Conservation (phyloP, 2,113 vertebrate species). For the Cinclus mexicanus region DNA sequence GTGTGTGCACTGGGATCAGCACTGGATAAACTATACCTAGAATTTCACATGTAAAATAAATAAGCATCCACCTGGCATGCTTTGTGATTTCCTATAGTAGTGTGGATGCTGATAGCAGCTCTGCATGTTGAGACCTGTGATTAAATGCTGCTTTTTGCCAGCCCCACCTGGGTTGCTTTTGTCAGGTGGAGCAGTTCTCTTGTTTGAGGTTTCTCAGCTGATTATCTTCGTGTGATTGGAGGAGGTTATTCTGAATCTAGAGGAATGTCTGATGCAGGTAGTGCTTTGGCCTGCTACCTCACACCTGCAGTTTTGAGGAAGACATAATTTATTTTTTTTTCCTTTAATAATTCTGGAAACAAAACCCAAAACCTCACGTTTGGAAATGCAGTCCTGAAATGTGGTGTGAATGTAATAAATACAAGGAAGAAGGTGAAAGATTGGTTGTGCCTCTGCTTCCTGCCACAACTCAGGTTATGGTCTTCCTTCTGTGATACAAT, state of each 20-base stretch:
- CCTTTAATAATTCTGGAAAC: not conserved
- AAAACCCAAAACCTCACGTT: fast-evolving
- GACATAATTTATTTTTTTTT: not conserved
- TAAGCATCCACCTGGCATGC: not conserved
- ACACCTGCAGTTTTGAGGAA: not conserved
- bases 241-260: not conserved
- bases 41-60: not conserved
- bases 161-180: not conserved
- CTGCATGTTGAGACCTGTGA: not conserved
- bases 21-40: not conserved
- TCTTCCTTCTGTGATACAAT: not conserved
- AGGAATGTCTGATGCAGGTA: not conserved
- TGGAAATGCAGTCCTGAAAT: not conserved
- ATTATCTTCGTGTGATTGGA: not conserved
- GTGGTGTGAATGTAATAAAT: not conserved
- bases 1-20: fast-evolving
- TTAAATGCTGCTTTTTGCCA: not conserved
- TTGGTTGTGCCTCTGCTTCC: not conserved
- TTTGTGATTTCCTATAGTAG: not conserved
- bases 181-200: not conserved
- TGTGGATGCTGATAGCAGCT: not conserved
- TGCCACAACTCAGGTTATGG: not conserved
- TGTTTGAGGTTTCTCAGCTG: not conserved
- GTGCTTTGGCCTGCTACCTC: not conserved
- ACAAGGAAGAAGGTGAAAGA: not conserved